Percentiles rank a stretch among this genome's conserved stretches.
Evolutionary conservation across 2,888 invertebrate species (phyloP).

Genomic region (Diogma glabrata): DNA sequence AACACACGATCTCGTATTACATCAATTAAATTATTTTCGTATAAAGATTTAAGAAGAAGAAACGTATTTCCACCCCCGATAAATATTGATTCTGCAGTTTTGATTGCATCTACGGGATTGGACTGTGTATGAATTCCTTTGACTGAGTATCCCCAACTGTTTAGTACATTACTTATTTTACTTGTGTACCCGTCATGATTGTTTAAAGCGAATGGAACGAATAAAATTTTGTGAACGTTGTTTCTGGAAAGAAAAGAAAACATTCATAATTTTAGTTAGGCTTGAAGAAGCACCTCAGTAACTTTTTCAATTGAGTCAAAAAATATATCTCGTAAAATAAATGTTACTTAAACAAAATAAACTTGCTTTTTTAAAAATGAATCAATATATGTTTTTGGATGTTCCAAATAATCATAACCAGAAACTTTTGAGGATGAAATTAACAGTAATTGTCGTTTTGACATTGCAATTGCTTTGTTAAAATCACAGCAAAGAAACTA

Average conservation of each 20-base stretch:
- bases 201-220: constrained; percentile 62
- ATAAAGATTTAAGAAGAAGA: constrained; percentile 54
- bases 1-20: constrained; percentile 50
- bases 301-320: too few relatives aligned
- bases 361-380: constrained; percentile 48
- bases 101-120: constrained; percentile 45
- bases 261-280: too few relatives aligned
- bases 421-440: constrained; percentile 59
- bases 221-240: constrained; percentile 50
- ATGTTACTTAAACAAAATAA: too few relatives aligned
- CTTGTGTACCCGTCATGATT: constrained; percentile 54
- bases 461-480: too few relatives aligned
- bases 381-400: constrained; percentile 51
- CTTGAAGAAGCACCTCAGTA: too few relatives aligned
- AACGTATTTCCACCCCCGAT: constrained; percentile 77
- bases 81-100: constrained; percentile 56
- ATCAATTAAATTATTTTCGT: constrained; percentile 52
- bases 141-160: constrained; percentile 52
- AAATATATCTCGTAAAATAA: too few relatives aligned
- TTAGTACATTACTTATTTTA: constrained; percentile 45
- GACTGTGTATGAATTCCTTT: constrained; percentile 51
- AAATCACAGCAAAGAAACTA: too few relatives aligned
- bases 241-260: constrained; percentile 39
- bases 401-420: constrained; percentile 53
- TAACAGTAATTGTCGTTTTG: constrained; percentile 43